Evolutionary conservation across 1,140 invertebrate species (phyloP).

Genomic region (Eueides isabella): DNA sequence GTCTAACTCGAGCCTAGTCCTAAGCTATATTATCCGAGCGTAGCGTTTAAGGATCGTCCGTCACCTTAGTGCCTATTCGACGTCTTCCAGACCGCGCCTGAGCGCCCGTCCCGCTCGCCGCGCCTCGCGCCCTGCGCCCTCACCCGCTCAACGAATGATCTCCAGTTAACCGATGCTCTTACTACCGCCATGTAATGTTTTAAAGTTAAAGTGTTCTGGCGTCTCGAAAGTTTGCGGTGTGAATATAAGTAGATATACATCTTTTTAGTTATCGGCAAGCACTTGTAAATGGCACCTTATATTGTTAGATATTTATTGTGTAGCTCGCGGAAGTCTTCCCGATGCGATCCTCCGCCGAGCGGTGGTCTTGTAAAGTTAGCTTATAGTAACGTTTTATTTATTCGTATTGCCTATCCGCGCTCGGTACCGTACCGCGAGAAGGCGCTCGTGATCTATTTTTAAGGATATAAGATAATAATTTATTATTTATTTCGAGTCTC

Average conservation of each 20-base stretch:
- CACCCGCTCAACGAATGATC: conserved; percentile 81
- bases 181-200: conserved; percentile 70
- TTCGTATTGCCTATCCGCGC: conserved; percentile 78
- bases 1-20: conserved; percentile 72
- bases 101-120: conserved; percentile 68
- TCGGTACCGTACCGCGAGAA: conserved; percentile 79
- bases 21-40: conserved; percentile 68
- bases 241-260: conserved; percentile 68
- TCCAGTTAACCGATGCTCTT: conserved; percentile 76
- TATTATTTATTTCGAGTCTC: conserved; percentile 83
- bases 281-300: conserved; percentile 81
- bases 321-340: conserved; percentile 80
- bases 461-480: conserved; percentile 82
- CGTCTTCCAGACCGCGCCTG: conserved; percentile 74
- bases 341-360: conserved; percentile 79
- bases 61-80: conserved; percentile 75
- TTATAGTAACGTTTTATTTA: conserved; percentile 80
- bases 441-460: conserved; percentile 82
- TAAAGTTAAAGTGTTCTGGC: conserved; percentile 75
- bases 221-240: conserved; percentile 81
- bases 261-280: conserved; percentile 77
- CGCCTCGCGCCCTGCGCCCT: conserved; percentile 66
- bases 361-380: conserved; percentile 81
- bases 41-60: conserved; percentile 75
- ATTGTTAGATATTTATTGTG: conserved; percentile 79